Evolutionary conservation across 2,797 vertebrate species (phyloP), one percentile per base, ranked within the genome.

Genomic region (Oreonectes daqikongensis): DNA sequence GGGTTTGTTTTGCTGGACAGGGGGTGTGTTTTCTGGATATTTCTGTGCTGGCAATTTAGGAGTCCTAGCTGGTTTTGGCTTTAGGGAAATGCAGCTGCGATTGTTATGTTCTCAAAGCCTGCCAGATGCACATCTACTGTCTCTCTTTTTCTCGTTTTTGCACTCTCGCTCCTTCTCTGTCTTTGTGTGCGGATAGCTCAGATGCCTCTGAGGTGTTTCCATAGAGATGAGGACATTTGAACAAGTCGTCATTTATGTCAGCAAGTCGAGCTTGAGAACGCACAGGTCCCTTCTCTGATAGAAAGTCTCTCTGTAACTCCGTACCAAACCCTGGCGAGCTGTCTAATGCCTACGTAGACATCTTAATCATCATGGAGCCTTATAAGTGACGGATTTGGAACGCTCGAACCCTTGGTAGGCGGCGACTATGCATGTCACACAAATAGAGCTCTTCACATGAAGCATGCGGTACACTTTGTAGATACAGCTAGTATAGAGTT

Each of bases 121-220:
- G 64, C 38, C 40, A 75, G 26, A 67, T 38, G n/a, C 50, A 72
- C 52, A 60, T 60, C 64, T 8, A 1, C 28, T 55, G n/a, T n/a
- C 24, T 60, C 66, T 52, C 38, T 15, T 14, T 14, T 10, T 30
- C 9, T 4, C 24, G 28, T 4, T 32, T 38, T 55, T 17, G 3
- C 14, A 18, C 12, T 20, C 20, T 22, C 3, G 6, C 46, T 79
- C 38, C 30, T 32, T 53, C 2, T 30, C n/a, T 57, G 24, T 59
- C 18, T 68, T n/a, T 50, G 11, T 77, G 4, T 71, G 84, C 88
- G 87, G 90, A 91, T 90, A 90, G 87, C 89, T 85, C 82, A 85
- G 88, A 91, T 91, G 89, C 88, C 90, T 92, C 87, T 87, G 87
- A 83, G 59, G 75, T 44, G 92, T 93, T 92, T 87, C 90, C 88